Percentiles rank a stretch among this genome's conserved stretches.
phyloP scores from a whole-genome alignment of 2,888 invertebrate species.

The Nemoura dubitans region DNA sequence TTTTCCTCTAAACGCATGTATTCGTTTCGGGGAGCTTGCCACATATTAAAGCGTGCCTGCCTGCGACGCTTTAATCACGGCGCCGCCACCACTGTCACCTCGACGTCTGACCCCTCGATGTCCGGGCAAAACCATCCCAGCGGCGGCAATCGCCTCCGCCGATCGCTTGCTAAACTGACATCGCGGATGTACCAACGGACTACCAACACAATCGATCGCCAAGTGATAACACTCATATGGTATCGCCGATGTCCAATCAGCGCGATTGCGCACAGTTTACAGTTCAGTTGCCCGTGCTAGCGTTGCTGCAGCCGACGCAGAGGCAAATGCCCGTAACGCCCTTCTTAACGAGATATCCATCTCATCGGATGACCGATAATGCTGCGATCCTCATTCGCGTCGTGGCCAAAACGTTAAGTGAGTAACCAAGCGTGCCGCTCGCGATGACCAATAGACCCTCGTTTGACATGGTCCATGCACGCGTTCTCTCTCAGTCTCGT shows the following conservation, averaged over 20 bases:
- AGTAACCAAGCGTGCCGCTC: constrained; percentile 26
- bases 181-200: not conserved
- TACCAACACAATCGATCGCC: not conserved
- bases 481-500: constrained; percentile 1
- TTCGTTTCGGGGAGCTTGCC: no score
- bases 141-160: not conserved
- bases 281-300: not conserved
- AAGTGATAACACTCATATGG: no score
- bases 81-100: not conserved
- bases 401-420: not conserved
- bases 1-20: no score
- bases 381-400: not conserved
- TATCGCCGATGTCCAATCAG: no score
- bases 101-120: not conserved
- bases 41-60: no score
- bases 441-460: not conserved
- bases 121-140: not conserved
- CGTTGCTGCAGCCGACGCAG: not conserved
- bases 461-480: constrained; percentile 46
- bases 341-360: constrained; percentile 33
- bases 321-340: constrained; percentile 8
- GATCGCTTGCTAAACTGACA: not conserved
- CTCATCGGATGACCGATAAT: not conserved
- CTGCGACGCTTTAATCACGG: no score
- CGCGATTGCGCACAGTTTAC: not conserved